These are phyloP conservation scores for Caenorhabditis uteleia DNA, from an alignment of 2,888 invertebrate genomes.

Conservation along the genomic window DNA sequence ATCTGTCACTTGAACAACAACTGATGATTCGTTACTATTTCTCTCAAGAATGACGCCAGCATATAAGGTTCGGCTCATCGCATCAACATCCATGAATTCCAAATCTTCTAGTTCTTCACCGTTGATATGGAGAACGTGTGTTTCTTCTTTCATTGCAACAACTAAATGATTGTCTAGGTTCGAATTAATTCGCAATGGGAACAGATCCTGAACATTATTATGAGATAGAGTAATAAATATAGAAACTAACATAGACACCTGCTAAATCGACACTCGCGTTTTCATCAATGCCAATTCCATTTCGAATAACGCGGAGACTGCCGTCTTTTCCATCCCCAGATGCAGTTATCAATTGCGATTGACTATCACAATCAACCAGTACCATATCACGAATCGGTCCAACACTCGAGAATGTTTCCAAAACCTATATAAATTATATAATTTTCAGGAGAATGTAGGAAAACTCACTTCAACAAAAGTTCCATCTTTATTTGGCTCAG, in stretches of 20 bases:
- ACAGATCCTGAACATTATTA: conserved; percentile 26
- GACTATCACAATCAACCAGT: conserved; percentile 77
- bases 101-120: conserved; percentile 95
- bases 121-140: conserved; percentile 79
- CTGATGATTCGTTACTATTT: conserved; percentile 1
- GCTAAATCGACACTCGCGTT: conserved; percentile 91
- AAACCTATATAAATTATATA: too few species aligned
- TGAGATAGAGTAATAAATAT: conserved; percentile 78
- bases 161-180: conserved; percentile 83
- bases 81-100: conserved; percentile 79
- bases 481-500: conserved; percentile 8
- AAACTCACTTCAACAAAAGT: conserved; percentile 12
- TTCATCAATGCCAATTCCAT: conserved; percentile 88
- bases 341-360: conserved; percentile 96
- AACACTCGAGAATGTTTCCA: conserved; percentile 95
- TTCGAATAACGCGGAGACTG: conserved; percentile 91
- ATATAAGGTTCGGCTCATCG: conserved; percentile 90
- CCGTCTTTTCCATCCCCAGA: conserved; percentile 97
- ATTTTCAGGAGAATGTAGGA: too few species aligned
- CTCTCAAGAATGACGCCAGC: conserved; percentile 77
- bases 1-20: conserved; percentile 74
- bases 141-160: conserved; percentile 94
- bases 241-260: conserved; percentile 87
- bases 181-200: conserved; percentile 34
- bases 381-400: conserved; percentile 83